Evolutionary conservation across 2,888 invertebrate species (phyloP), one percentile per base, ranked within the genome.

Genomic region (Lasioglossum malachurum): DNA sequence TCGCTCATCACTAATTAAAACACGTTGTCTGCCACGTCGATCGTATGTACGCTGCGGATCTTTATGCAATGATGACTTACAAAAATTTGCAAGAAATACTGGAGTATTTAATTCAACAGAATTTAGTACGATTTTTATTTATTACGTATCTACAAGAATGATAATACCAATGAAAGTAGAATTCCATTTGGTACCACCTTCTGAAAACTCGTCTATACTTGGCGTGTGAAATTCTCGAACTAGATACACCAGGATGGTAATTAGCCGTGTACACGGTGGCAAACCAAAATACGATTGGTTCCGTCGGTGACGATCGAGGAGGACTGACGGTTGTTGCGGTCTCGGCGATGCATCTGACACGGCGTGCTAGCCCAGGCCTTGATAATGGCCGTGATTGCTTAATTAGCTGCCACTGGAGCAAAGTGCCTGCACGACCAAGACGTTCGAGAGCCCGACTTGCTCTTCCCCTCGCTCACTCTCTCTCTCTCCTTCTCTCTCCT

Each of bases 361-460:
- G 75, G 76, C 71, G 72, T 46, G 81, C 77, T 7, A 82, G 71
- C 53, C 35, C 57, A 27, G 71, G 60, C 73, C 74, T 81, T 81
- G 87, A 81, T 87, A 87, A 83, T 83, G 81, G 76, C 78, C 89
- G 90, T 91, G 90, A 93, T 94, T 92, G 93, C 92, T 93, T 93
- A 94, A 94, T 94, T 94, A 94, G 91, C 90, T 88, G 89, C 87
- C 89, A 91, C 89, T 92, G 88, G 90, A 92, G 88, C 86, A 87
- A 87, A 89, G 88, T 87, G 86, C 74, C 86, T 81, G 80, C 74
- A 82, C 79, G 80, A 64, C 46, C 67, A 73, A 73, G 80, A 67
- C 75, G 73, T 12, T 35, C 67, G 35, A 71, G 69, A 60, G 27
- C 57, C 35, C 10, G 46, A 27, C 38, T 8, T 27, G 8, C 74